These are phyloP conservation scores for Morpho deidamia DNA, from an alignment of 2,888 invertebrate genomes.

Conservation along the genomic window DNA sequence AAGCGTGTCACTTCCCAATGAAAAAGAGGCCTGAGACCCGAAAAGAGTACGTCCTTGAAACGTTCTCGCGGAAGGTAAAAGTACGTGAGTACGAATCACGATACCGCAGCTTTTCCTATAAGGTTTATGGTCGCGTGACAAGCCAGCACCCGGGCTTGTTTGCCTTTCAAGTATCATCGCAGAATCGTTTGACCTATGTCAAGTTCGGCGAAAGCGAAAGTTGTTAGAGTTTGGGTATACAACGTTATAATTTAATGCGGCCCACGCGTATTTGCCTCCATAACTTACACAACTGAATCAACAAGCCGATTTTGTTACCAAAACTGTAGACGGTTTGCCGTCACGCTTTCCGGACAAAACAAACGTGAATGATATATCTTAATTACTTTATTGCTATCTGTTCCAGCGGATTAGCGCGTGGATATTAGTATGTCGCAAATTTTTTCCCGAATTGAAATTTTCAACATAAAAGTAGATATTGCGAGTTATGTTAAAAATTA, in stretches of 20 bases:
- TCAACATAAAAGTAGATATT: too few species aligned
- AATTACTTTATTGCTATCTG: too few species aligned
- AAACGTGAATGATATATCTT: not conserved
- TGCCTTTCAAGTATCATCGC: conserved; percentile 36
- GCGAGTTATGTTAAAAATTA: too few species aligned
- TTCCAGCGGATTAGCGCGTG: too few species aligned
- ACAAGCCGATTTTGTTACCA: not conserved
- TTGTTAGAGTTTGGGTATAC: conserved; percentile 28
- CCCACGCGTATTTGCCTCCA: not conserved
- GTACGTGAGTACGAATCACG: conserved; percentile 29
- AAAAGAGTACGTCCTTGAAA: conserved; percentile 61
- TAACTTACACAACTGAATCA: not conserved
- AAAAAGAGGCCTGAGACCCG: conserved; percentile 61
- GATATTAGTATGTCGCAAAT: too few species aligned
- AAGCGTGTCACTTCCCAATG: conserved; percentile 71
- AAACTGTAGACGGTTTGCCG: conserved; percentile 2
- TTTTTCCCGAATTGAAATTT: too few species aligned
- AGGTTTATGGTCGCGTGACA: conserved; percentile 37
- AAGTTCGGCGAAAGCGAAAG: conserved; percentile 67
- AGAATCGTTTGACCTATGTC: conserved; percentile 46
- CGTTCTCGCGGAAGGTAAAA: conserved; percentile 48
- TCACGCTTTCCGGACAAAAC: not conserved
- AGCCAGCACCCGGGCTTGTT: conserved; percentile 38
- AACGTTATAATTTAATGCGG: conserved; percentile 8
- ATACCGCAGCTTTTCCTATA: conserved; percentile 18